These are phyloP conservation scores for Contarinia nasturtii DNA, from an alignment of 1,140 invertebrate species.

Conservation along the genomic window DNA sequence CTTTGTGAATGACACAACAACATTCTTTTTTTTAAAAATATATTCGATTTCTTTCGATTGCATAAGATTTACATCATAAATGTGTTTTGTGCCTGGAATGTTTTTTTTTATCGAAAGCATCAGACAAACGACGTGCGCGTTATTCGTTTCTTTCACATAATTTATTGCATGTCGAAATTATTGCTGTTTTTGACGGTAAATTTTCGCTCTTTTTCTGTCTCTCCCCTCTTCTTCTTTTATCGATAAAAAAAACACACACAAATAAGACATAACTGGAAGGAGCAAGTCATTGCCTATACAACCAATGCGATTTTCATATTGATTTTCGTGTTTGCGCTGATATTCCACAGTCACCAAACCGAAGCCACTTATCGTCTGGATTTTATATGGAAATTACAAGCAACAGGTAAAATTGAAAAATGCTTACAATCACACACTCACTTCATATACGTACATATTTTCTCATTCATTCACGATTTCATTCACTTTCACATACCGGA, in stretches of 20 bases:
- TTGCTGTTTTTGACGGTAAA: too few relatives aligned
- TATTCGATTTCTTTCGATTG: too few relatives aligned
- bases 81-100: not conserved
- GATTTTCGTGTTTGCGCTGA: slow-evolving; percentile 49
- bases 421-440: not conserved
- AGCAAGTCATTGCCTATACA: slow-evolving; percentile 15
- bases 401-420: slow-evolving; percentile 35
- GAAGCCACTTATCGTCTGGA: slow-evolving; percentile 74
- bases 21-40: not conserved
- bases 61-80: too few relatives aligned
- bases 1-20: not conserved
- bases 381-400: slow-evolving; percentile 88
- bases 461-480: too few relatives aligned
- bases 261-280: not conserved
- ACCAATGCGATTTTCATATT: slow-evolving; percentile 27
- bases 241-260: not conserved
- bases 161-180: too few relatives aligned
- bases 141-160: not conserved
- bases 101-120: not conserved
- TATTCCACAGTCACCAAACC: slow-evolving; percentile 74
- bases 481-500: too few relatives aligned
- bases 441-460: not conserved
- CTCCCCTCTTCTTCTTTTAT: not conserved
- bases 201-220: too few relatives aligned
- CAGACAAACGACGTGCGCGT: not conserved